phyloP scores from a whole-genome alignment of 2,888 invertebrate species.

The Chouioia cunea region DNA sequence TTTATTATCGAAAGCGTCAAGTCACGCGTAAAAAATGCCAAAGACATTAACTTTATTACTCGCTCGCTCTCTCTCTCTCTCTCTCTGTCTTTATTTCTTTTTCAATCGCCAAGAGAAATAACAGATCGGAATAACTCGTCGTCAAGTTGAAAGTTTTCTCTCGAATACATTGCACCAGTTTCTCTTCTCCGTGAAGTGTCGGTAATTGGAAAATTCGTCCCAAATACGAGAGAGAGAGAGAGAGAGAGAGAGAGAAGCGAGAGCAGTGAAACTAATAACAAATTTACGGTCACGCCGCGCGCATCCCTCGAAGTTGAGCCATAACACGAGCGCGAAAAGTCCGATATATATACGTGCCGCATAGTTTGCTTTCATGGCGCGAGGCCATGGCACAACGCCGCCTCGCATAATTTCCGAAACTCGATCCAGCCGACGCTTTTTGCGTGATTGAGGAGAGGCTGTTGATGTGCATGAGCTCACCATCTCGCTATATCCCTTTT shows the following conservation, averaged over 20 bases:
- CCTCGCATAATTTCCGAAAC: conserved; percentile 40
- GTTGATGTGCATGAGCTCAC: too few relatives aligned
- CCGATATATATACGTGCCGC: conserved; percentile 20
- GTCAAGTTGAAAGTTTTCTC: background rate
- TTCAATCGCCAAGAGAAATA: too few relatives aligned
- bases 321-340: conserved; percentile 39
- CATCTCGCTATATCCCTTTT: too few relatives aligned
- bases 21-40: too few relatives aligned
- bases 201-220: conserved; percentile 37
- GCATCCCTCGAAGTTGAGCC: conserved; percentile 40
- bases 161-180: too few relatives aligned
- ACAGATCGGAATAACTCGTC: too few relatives aligned
- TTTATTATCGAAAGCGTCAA: too few relatives aligned
- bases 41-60: too few relatives aligned
- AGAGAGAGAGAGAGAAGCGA: background rate
- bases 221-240: conserved; percentile 13
- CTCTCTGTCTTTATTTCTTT: too few relatives aligned
- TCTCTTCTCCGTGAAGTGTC: too few relatives aligned
- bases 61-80: too few relatives aligned
- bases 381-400: background rate
- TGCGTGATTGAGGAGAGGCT: background rate
- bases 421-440: conserved; percentile 13
- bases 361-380: conserved; percentile 31
- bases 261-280: conserved; percentile 37
- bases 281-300: conserved; percentile 44